Evolutionary conservation across 2,888 invertebrate species (phyloP), one percentile per base, ranked within the genome.

Genomic region (Agonopterix alstromeriana): DNA sequence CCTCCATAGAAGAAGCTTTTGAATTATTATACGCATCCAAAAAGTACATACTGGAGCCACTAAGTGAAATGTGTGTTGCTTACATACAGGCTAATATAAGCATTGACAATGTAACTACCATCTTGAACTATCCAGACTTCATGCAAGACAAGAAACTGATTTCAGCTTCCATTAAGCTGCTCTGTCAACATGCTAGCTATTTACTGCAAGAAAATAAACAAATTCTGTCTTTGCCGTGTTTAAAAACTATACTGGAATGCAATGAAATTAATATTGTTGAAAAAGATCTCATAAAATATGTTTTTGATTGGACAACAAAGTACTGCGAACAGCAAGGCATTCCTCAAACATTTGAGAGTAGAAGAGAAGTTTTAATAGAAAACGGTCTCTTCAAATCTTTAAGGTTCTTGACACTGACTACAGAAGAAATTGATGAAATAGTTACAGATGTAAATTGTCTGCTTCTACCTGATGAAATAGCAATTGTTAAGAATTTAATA

Each of bases 21-120:
- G 90, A 90, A 58, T 70, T 93, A 51, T 74, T 91, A 44, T 93
- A 93, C 79, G 90, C 91, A n/a, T 90, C 91, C 35, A 90, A 91
- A 61, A 93, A 93, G 73, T 93, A 93, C 71, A 77, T 93, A 63
- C 65, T 93, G 40, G 87, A 90, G 52, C 82, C 88, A 60, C 73
- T 92, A 43, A 75, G 76, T 50, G 77, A 87, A 40, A 63, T 81
- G 48, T 92, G 92, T 64, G 71, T 90, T 50, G 67, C 80, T 47
- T 91, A 90, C 60, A 87, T 93, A 48, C 70, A 84, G 60, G 75
- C 81, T 45, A 90, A 91, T 65, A 73, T 91, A 38, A 89, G 86
- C 66, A 84, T 92, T 57, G 88, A 86, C 54, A 91, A 90, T 82
- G 89, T 92, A 10, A 78, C 91, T 48, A 77, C 90, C 51, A 83